phyloP scores from a whole-genome alignment of 2,797 vertebrate species.

The Huso huso region DNA sequence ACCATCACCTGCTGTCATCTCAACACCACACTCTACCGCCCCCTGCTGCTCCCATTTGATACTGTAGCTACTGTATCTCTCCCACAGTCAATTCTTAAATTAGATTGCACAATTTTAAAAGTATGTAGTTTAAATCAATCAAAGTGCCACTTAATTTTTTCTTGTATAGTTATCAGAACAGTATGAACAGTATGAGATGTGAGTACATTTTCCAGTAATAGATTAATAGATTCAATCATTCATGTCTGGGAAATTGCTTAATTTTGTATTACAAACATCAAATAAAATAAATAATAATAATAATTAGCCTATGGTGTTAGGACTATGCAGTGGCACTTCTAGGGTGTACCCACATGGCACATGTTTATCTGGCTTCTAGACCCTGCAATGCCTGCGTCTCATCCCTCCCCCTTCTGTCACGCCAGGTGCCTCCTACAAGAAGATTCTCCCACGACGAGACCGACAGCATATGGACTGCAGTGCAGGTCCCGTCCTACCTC shows the following conservation, averaged over 20 bases:
- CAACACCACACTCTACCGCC: conserved; percentile 48
- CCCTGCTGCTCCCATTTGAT: conserved; percentile 32
- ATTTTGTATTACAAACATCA: not conserved
- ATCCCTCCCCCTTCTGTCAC: conserved; percentile 40
- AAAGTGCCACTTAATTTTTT: conserved; percentile 41
- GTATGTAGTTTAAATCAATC: too few species aligned
- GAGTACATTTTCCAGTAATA: conserved; percentile 51
- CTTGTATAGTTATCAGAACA: conserved; percentile 71
- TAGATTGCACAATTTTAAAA: too few species aligned
- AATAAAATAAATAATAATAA: too few species aligned
- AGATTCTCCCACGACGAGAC: conserved; percentile 90
- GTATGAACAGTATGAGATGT: conserved; percentile 67
- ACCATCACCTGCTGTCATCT: conserved; percentile 17
- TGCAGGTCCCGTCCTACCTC: conserved; percentile 73
- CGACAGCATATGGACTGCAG: conserved; percentile 72
- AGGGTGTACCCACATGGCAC: not conserved
- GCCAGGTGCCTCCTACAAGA: conserved; percentile 84
- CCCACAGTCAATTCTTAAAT: too few species aligned
- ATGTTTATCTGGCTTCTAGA: too few species aligned
- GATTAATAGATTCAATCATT: conserved; percentile 10
- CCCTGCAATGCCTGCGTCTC: not conserved
- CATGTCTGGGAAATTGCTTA: conserved; percentile 11
- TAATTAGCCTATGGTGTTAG: too few species aligned
- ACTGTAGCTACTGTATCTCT: conserved; percentile 21
- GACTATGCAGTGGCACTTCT: not conserved